Percentiles rank a stretch among this genome's conserved stretches.
Evolutionary conservation across 2,888 invertebrate species (phyloP).

Genomic region (Nasonovia ribisnigri): DNA sequence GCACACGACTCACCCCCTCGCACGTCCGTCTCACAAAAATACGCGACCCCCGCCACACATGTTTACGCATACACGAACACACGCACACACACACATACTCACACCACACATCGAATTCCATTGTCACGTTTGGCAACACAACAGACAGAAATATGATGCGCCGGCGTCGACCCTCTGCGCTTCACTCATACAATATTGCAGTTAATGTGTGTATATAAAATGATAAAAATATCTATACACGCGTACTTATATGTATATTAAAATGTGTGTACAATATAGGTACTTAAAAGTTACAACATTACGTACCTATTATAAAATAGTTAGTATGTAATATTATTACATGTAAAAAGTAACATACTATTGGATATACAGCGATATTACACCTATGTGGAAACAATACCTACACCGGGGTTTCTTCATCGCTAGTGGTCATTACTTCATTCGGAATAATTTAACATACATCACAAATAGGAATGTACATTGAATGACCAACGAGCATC

Average conservation of each 20-base stretch:
- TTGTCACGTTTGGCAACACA: slow-evolving; percentile 64
- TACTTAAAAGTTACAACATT: slow-evolving; percentile 16
- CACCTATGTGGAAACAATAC: neutral
- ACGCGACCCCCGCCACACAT: slow-evolving; percentile 28
- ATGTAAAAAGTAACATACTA: neutral
- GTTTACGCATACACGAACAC: neutral
- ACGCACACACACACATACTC: neutral
- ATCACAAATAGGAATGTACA: neutral
- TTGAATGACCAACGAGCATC: neutral
- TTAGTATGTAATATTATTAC: slow-evolving; percentile 3
- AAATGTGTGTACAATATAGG: neutral
- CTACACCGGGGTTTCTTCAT: slow-evolving; percentile 12
- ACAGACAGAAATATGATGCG: slow-evolving; percentile 62
- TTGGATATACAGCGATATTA: neutral
- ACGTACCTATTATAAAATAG: neutral
- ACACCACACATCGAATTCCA: slow-evolving; percentile 49
- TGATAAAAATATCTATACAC: neutral
- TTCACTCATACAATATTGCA: neutral
- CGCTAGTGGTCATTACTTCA: slow-evolving; percentile 31
- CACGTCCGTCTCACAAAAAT: neutral
- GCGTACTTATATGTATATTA: neutral
- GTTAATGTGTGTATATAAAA: slow-evolving; percentile 5
- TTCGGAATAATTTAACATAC: slow-evolving; percentile 30
- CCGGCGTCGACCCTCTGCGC: neutral
- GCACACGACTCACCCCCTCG: slow-evolving; percentile 30